A percentile compares a stretch with the other conserved stretches of the same genome.
Conservation (phyloP, 2,797 vertebrate genomes). For the Anniella stebbinsi region DNA sequence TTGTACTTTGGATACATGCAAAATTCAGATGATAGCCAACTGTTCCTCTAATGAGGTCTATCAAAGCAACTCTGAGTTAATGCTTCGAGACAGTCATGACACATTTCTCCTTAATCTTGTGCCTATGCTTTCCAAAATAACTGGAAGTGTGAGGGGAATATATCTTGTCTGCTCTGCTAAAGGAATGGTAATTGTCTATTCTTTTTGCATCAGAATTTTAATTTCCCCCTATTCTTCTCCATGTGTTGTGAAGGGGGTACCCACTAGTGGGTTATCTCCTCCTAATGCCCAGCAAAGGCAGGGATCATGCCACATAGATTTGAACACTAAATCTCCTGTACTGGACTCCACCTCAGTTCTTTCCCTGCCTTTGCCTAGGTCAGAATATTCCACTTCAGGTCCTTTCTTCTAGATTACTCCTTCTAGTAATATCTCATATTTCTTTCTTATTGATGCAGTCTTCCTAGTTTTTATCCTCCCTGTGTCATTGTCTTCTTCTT, state of each 20-base stretch:
- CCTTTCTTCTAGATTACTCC: no score
- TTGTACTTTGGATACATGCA: not conserved
- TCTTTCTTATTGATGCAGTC: no score
- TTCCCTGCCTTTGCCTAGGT: no score
- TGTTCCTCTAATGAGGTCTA: not conserved
- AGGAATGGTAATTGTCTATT: not conserved
- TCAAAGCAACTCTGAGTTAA: not conserved
- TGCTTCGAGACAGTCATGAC: not conserved
- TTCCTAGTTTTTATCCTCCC: no score
- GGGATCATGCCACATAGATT: not conserved
- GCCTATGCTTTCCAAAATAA: not conserved
- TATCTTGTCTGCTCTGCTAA: not conserved
- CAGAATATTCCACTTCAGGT: no score
- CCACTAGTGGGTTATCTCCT: not conserved
- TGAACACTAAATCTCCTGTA: not conserved
- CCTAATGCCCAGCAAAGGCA: not conserved
- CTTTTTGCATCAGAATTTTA: conserved; percentile 1
- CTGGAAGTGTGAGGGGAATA: not conserved
- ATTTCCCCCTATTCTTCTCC: no score
- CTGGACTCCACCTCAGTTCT: not conserved
- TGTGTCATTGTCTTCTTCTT: no score
- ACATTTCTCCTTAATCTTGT: not conserved
- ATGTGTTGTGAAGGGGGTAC: no score
- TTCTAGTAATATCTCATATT: no score
- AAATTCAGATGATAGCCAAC: not conserved